Evolutionary conservation across 1,140 invertebrate genomes (phyloP).

Genomic region (Zaprionus tsacasi): DNA sequence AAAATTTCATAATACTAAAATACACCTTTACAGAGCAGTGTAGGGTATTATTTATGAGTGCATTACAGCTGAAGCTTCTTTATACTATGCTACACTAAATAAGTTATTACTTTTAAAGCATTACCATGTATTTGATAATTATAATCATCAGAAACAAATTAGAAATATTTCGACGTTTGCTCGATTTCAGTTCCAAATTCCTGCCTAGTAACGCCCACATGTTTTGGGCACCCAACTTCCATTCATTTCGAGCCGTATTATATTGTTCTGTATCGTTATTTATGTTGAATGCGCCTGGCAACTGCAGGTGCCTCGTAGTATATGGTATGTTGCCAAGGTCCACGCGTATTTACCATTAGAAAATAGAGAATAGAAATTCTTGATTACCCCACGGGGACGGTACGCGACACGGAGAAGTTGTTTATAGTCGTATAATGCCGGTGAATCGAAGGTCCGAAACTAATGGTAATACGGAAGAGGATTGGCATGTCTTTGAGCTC

Average conservation of each 20-base stretch:
- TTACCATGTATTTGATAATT: too few relatives aligned
- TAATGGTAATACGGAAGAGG: slow-evolving; percentile 86
- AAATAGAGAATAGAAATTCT: slow-evolving; percentile 61
- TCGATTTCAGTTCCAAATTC: neutral
- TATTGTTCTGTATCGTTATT: slow-evolving; percentile 60
- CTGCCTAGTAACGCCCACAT: slow-evolving; percentile 55
- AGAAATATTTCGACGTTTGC: neutral
- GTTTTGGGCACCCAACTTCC: slow-evolving; percentile 8
- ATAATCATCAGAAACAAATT: too few relatives aligned
- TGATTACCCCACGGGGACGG: neutral
- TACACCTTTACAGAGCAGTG: too few relatives aligned
- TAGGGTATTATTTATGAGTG: too few relatives aligned
- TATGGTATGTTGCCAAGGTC: slow-evolving; percentile 48
- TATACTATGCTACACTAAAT: too few relatives aligned
- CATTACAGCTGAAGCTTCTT: too few relatives aligned
- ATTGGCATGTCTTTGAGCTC: slow-evolving; percentile 89
- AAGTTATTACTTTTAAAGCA: too few relatives aligned
- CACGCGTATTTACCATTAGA: slow-evolving; percentile 49
- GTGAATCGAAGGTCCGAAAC: slow-evolving; percentile 55
- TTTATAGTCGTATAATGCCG: slow-evolving; percentile 58
- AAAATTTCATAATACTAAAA: too few relatives aligned
- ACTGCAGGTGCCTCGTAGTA: slow-evolving; percentile 33
- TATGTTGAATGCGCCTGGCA: slow-evolving; percentile 58
- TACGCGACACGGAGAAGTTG: neutral
- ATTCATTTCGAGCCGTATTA: neutral